Conservation (phyloP, 2,888 invertebrate genomes). For the Lomographa bimaculata region DNA sequence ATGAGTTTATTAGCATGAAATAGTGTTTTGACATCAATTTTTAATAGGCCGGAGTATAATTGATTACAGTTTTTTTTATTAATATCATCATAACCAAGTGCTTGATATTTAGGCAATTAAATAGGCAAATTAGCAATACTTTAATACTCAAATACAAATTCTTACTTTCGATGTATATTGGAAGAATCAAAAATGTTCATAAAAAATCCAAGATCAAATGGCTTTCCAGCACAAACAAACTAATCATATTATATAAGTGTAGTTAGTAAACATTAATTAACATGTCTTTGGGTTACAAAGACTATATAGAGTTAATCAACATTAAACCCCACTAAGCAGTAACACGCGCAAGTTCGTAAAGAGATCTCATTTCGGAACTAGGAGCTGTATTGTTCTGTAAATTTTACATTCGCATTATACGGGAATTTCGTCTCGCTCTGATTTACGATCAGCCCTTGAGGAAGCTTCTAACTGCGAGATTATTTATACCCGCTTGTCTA, state of each 20-base stretch:
- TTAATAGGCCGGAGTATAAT: no score
- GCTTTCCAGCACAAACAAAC: slow-evolving; percentile 8
- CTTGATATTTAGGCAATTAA: no score
- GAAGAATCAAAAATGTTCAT: no score
- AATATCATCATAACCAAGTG: no score
- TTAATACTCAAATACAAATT: no score
- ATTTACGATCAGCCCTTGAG: slow-evolving; percentile 66
- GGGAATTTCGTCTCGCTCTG: slow-evolving; percentile 67
- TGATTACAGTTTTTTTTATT: no score
- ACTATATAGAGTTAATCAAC: slow-evolving; percentile 45
- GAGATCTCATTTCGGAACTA: slow-evolving; percentile 55
- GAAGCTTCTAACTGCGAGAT: slow-evolving; percentile 64
- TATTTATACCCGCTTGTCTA: slow-evolving; percentile 69
- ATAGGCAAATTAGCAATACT: no score
- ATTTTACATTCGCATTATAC: slow-evolving; percentile 72
- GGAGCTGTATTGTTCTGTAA: slow-evolving; percentile 59
- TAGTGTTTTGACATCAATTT: no score
- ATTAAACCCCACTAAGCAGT: slow-evolving; percentile 53
- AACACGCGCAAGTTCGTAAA: slow-evolving; percentile 55
- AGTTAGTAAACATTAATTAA: slow-evolving; percentile 11
- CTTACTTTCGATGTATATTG: no score
- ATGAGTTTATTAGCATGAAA: no score
- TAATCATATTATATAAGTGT: no score
- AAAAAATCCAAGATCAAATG: no score
- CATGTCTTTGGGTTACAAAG: slow-evolving; percentile 23